phyloP scores from a whole-genome alignment of 1,140 invertebrate species.

The Cydia strobilella region DNA sequence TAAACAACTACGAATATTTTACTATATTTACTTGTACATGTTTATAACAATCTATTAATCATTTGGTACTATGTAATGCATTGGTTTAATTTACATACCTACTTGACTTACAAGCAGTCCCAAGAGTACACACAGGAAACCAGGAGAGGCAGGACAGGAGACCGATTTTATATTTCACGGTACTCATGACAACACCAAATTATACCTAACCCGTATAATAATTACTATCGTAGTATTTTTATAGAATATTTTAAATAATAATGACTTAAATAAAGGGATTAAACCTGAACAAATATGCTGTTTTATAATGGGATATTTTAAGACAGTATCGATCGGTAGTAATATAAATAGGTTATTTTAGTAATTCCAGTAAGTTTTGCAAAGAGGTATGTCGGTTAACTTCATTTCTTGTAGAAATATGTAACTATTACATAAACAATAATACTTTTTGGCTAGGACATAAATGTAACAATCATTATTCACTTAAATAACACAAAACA shows the following conservation, averaged over 20 bases:
- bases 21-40: neutral
- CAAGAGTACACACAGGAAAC: no score
- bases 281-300: neutral
- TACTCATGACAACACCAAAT: no score
- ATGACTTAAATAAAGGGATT: no score
- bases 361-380: neutral
- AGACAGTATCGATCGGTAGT: neutral
- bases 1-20: neutral
- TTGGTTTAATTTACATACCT: neutral
- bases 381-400: conserved; percentile 18
- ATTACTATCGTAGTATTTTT: no score
- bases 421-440: no score
- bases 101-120: neutral
- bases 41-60: conserved; percentile 5
- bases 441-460: no score
- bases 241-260: neutral
- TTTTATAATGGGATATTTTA: neutral
- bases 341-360: no score
- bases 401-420: neutral
- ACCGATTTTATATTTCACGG: no score
- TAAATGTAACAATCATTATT: no score
- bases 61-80: conserved; percentile 21
- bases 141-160: no score
- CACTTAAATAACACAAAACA: no score
- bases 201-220: no score